Base-by-base conservation (phyloP, 2,797 vertebrate species). In the Argyrosomus regius region DNA sequence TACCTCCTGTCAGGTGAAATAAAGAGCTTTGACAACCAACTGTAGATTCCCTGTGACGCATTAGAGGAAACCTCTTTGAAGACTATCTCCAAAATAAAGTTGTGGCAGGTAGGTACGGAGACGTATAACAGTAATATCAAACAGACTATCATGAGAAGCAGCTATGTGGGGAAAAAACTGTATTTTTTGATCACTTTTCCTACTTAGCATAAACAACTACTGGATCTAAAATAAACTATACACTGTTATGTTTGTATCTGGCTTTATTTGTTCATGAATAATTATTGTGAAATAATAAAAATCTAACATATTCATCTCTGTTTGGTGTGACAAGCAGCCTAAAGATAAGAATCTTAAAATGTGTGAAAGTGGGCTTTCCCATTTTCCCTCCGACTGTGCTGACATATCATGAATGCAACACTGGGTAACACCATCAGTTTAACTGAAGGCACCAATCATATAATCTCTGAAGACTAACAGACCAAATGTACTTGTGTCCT, bases 21-120 rank as follows among this genome's bases (percentile, higher is more conserved):
- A 50, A 72, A 85, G 24, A 52, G 14, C n/a, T 4, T 1, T 9
- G 28, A 60, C 3, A 63, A 48, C 35, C 20, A 71, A 50, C 16
- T 10, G 9, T 26, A 24, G 18, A n/a, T 18, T 46, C 28, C 24
- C 52, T 75, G n/a, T 41, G 20, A 74, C 65, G 45, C 46, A 66
- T 43, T 39, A 66, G 11, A 76, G 18, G 31, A 82, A 24, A 45
- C 20, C 14, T n/a, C 20, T 76, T 56, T 46, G 10, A 56, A 60
- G 24, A n/a, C 6, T 49, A 22, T n/a, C 43, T 39, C n/a, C 52
- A 56, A 49, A 61, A 24, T 4, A 63, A 72, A 0, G 12, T 41
- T 62, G 35, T 39, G 60, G 22, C 43, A 69, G 26, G 50, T n/a
- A 63, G 24, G 0, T 12, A 65, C 58, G 58, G 18, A 28, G 14